Percentiles rank a stretch among this genome's conserved stretches.
Evolutionary conservation across 2,888 invertebrate genomes (phyloP).

Genomic region (Pharmacophagus antenor): DNA sequence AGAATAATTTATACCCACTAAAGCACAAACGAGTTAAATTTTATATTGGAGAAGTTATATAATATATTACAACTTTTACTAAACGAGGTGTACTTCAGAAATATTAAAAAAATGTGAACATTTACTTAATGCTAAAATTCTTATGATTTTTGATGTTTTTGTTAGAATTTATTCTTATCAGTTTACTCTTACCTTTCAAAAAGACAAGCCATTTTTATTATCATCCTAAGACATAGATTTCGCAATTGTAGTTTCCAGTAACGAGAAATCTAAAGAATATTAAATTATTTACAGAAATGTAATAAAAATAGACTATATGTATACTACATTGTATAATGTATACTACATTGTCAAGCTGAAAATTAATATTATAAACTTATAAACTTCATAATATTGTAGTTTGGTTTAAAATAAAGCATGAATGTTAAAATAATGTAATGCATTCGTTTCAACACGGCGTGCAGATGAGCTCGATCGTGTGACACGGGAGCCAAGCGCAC

Average conservation of each 20-base stretch:
- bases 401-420: no score
- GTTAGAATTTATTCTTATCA: not conserved
- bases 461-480: conserved; percentile 63
- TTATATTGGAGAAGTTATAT: conserved; percentile 31
- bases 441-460: conserved; percentile 37
- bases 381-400: no score
- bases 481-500: conserved; percentile 47
- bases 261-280: no score
- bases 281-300: no score
- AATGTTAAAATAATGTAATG: not conserved
- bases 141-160: not conserved
- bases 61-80: conserved; percentile 24
- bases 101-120: not conserved
- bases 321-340: no score
- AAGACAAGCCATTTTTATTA: no score
- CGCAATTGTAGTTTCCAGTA: no score
- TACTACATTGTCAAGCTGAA: no score
- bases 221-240: no score
- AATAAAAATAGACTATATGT: no score
- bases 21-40: conserved; percentile 49
- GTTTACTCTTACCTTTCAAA: no score
- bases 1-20: conserved; percentile 65
- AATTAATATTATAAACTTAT: no score
- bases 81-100: not conserved
- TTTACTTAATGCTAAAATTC: not conserved